Percentiles rank a stretch among this genome's conserved stretches.
Evolutionary conservation across 1,140 invertebrate species (phyloP).

Genomic region (Hermetia illucens): DNA sequence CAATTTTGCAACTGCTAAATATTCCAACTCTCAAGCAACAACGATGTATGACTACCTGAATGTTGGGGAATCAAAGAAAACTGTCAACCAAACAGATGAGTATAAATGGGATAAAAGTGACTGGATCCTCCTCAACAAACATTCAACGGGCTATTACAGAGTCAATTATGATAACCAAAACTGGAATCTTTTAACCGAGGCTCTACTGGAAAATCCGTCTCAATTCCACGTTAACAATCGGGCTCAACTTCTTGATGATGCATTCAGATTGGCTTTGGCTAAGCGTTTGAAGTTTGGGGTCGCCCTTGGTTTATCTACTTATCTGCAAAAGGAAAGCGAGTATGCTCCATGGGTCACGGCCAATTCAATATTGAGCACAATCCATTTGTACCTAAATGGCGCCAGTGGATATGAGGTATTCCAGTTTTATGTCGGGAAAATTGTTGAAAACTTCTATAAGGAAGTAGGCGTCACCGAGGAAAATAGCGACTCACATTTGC

Average conservation of each 20-base stretch:
- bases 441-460: constrained; percentile 13
- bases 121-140: constrained; percentile 33
- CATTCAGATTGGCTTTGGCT: constrained; percentile 47
- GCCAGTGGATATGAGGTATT: neutral
- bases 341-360: constrained; percentile 44
- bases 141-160: constrained; percentile 46
- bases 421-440: neutral
- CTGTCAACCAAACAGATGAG: neutral
- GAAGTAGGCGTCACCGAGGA: constrained; percentile 14
- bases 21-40: neutral
- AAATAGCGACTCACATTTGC: constrained; percentile 13
- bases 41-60: neutral
- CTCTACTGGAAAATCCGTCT: constrained; percentile 28
- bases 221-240: constrained; percentile 53
- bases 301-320: constrained; percentile 34
- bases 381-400: constrained; percentile 8
- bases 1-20: neutral
- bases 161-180: constrained; percentile 44
- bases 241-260: constrained; percentile 63
- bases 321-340: constrained; percentile 39
- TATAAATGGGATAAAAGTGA: neutral
- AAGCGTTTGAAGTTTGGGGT: constrained; percentile 32
- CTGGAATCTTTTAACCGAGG: constrained; percentile 36
- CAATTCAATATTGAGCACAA: constrained; percentile 2
- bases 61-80: neutral